phyloP scores from a whole-genome alignment of 2,113 vertebrate species.

The Sorex araneus region DNA sequence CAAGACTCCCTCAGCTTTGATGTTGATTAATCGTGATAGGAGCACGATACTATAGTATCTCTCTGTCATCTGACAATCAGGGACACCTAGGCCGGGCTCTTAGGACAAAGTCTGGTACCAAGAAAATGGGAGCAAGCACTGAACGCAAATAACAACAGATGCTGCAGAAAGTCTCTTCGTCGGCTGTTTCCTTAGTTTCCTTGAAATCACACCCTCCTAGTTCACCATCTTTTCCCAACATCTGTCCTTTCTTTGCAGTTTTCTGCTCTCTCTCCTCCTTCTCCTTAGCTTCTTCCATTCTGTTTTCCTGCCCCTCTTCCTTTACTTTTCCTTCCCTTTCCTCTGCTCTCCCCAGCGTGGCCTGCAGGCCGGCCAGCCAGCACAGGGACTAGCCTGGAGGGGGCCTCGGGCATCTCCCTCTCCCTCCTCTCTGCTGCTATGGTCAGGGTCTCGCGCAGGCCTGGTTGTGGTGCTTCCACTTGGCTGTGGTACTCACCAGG shows the following conservation, averaged over 20 bases:
- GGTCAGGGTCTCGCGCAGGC: too few relatives aligned
- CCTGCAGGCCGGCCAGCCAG: accelerated
- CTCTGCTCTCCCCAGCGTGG: too few relatives aligned
- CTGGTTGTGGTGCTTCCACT: too few relatives aligned
- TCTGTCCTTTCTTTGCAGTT: background rate
- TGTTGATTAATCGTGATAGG: background rate
- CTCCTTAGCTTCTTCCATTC: background rate
- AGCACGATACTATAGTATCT: background rate
- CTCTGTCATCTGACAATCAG: background rate
- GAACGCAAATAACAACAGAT: background rate
- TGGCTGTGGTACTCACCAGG: too few relatives aligned
- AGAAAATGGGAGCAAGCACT: background rate
- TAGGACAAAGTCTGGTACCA: background rate
- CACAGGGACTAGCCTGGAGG: background rate
- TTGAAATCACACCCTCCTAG: background rate
- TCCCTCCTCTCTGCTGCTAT: too few relatives aligned
- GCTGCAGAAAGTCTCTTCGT: background rate
- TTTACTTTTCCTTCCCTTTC: background rate
- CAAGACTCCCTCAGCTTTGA: background rate
- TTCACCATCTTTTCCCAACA: background rate
- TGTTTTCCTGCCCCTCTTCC: background rate
- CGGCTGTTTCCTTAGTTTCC: background rate
- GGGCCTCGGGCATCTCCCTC: accelerated
- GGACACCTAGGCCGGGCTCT: background rate
- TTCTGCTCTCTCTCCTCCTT: background rate